Base-by-base conservation (phyloP, 2,113 vertebrate genomes). In the Fregetta grallaria region DNA sequence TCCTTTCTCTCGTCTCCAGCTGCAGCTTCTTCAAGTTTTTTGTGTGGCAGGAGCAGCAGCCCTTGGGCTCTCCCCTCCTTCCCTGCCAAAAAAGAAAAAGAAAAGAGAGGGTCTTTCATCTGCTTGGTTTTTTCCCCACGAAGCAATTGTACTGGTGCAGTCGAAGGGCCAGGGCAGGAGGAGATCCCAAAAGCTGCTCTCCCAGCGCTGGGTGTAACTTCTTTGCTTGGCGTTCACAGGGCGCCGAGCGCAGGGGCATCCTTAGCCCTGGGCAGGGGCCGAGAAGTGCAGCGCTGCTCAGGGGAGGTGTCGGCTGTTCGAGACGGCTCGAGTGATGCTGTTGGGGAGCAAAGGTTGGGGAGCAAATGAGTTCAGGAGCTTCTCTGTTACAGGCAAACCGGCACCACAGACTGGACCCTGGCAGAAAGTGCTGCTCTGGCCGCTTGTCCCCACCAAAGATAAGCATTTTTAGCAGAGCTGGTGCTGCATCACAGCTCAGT, bases 171-270 rank as follows among this genome's bases (percentile, higher is more conserved):
- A 30, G 12, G 40, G 19, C 71, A 74, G 34, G 15, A 61, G 27
- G 27, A 38, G 6, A 77, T 10, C 19, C 38, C 30, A 47, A 36
- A 71, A 81, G 14, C 30, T 27, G 59, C 23, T 65, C 42, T 75
- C 47, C 20, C 40, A 53, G n/a, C 21, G 15, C 40, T 16, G 18
- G 13, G 11, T 66, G 32, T 22, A 45, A 80, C 18, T 76, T 29
- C 42, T 85, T 59, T 55, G 7, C 29, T 38, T 52, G 63, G 7
- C 88, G 40, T 62, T 71, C 2, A 1, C 65, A 52, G 23, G 30
- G 5, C 22, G 87, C 25, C 0, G 1, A 67, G 75, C 0, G 0
- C 6, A 27, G 15, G 30, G 38, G 15, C 47, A 34, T 13, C 67
- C 27, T 53, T 10, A 27, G 20, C 15, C 0, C 0, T 30, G 58